Evolutionary conservation across 1,140 invertebrate species (phyloP).

Genomic region (Stegodyphus dumicola): DNA sequence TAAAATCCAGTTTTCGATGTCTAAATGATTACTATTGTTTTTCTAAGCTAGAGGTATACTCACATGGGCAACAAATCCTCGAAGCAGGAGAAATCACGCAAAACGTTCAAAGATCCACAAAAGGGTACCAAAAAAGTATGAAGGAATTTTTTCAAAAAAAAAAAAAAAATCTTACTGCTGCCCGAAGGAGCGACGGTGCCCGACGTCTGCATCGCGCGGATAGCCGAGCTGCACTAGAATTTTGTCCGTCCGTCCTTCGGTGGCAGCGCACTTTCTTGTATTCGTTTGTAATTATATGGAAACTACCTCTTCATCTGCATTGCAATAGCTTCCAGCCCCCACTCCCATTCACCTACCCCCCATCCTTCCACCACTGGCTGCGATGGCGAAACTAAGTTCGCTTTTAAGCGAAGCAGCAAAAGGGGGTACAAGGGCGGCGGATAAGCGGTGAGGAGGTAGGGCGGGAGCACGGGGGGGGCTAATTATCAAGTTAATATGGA

Average conservation of each 20-base stretch:
- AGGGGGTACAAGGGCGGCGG: neutral
- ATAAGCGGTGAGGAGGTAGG: neutral
- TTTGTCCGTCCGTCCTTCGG: slow-evolving; percentile 33
- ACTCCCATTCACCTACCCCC: neutral
- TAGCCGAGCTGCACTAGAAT: slow-evolving; percentile 52
- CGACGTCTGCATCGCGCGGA: slow-evolving; percentile 44
- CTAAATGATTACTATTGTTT: too few relatives aligned
- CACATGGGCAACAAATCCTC: too few relatives aligned
- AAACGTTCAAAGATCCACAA: too few relatives aligned
- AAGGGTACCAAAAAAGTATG: too few relatives aligned
- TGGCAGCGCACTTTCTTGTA: slow-evolving; percentile 61
- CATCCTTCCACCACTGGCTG: neutral
- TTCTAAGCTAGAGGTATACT: too few relatives aligned
- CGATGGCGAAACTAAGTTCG: slow-evolving; percentile 45
- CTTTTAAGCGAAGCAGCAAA: slow-evolving; percentile 54
- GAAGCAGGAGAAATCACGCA: too few relatives aligned
- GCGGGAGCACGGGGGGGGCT: slow-evolving; percentile 23
- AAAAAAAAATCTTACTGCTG: too few relatives aligned
- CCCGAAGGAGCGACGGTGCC: slow-evolving; percentile 11
- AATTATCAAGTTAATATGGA: slow-evolving; percentile 63
- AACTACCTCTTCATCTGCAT: slow-evolving; percentile 62
- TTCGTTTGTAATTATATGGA: slow-evolving; percentile 63
- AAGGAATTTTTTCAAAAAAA: too few relatives aligned
- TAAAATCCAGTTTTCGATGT: too few relatives aligned
- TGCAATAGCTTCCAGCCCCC: slow-evolving; percentile 52